A percentile compares a stretch with the other conserved stretches of the same genome.
Conservation (phyloP, 2,888 invertebrate genomes). For the Leucozona laternaria region DNA sequence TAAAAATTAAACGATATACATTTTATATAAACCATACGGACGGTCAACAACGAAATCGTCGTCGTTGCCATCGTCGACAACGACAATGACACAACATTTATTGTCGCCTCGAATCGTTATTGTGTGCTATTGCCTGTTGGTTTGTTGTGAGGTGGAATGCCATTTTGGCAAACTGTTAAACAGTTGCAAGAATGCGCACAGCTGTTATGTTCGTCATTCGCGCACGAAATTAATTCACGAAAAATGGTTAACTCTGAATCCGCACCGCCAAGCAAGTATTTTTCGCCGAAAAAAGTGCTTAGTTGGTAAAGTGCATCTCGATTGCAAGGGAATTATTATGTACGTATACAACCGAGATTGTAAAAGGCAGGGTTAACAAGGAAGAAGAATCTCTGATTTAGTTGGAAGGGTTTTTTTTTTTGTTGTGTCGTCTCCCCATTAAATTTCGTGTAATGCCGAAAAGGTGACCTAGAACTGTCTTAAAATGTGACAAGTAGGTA, state of each 20-base stretch:
- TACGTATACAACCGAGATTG: conserved; percentile 7
- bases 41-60: conserved; percentile 7
- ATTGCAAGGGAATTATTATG: conserved; percentile 29
- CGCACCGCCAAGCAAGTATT: neutral
- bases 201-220: conserved; percentile 64
- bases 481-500: conserved; percentile 40
- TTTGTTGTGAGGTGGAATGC: conserved; percentile 60
- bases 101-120: conserved; percentile 68
- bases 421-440: conserved; percentile 1
- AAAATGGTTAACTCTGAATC: conserved; percentile 28
- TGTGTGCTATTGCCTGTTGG: conserved; percentile 14
- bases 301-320: neutral
- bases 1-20: conserved; percentile 28
- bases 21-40: conserved; percentile 27
- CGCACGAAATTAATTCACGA: conserved; percentile 65
- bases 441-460: conserved; percentile 12
- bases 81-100: conserved; percentile 69
- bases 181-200: conserved; percentile 71
- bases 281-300: neutral
- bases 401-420: conserved; percentile 6
- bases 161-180: conserved; percentile 72
- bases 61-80: conserved; percentile 6
- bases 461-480: conserved; percentile 63
- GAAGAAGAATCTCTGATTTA: conserved; percentile 22
- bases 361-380: conserved; percentile 16